These are phyloP conservation scores for Acrobasis suavella DNA, from an alignment of 2,888 invertebrate species.

Conservation along the genomic window DNA sequence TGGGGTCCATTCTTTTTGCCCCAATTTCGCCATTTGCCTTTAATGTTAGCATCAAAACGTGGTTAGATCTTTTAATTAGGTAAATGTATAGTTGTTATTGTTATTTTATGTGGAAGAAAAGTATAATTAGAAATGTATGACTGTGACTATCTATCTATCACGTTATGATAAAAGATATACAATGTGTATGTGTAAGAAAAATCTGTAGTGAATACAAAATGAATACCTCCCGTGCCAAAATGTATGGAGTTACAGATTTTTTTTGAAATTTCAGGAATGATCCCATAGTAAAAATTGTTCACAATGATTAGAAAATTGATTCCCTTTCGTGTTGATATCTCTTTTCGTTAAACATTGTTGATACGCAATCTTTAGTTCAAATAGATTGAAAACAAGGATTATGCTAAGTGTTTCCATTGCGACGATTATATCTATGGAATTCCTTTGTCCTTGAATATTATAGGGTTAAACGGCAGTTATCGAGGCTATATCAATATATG, in stretches of 20 bases:
- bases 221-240: too few relatives aligned
- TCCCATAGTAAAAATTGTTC: too few relatives aligned
- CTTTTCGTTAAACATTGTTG: too few relatives aligned
- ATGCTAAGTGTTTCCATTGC: conserved; percentile 14
- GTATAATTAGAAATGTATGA: neutral
- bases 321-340: too few relatives aligned
- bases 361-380: conserved; percentile 4
- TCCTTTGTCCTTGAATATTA: conserved; percentile 6
- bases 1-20: conserved; percentile 25
- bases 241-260: too few relatives aligned
- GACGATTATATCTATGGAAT: conserved; percentile 16
- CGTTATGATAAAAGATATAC: too few relatives aligned
- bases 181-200: too few relatives aligned
- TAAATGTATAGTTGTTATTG: neutral
- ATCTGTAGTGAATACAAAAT: too few relatives aligned
- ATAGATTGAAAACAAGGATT: conserved; percentile 17
- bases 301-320: too few relatives aligned
- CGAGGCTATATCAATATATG: neutral
- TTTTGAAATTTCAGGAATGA: too few relatives aligned
- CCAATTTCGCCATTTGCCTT: conserved; percentile 27
- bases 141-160: too few relatives aligned
- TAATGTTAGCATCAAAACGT: neutral
- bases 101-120: neutral
- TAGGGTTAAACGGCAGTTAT: neutral
- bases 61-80: neutral